These are phyloP conservation scores for Myoxocephalus aenaeus DNA, from an alignment of 2,797 vertebrate species.

Conservation along the genomic window DNA sequence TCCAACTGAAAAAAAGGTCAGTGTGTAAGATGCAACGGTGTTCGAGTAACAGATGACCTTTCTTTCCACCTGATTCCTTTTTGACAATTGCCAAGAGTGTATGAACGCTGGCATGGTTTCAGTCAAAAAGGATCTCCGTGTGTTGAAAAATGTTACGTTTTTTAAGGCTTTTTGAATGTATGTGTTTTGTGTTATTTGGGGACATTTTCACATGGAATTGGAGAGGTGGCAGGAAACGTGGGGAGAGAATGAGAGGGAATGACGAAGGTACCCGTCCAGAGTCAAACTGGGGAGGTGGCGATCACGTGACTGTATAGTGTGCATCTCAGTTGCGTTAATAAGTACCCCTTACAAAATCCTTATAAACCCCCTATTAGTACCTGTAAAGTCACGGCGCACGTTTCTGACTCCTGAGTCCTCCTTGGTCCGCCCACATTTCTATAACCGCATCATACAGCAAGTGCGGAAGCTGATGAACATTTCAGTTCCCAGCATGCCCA, in stretches of 20 bases:
- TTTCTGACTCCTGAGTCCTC: too few relatives aligned
- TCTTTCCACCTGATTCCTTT: too few relatives aligned
- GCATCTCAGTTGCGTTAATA: background rate
- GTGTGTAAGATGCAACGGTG: background rate
- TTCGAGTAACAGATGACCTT: background rate
- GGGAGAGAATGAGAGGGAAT: background rate
- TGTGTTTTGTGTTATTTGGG: background rate
- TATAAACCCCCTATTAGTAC: too few relatives aligned
- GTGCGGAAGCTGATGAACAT: too few relatives aligned
- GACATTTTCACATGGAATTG: background rate
- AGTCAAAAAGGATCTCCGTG: background rate
- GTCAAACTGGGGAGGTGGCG: too few relatives aligned
- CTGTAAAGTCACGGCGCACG: too few relatives aligned
- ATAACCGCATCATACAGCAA: too few relatives aligned
- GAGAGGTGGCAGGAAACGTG: background rate
- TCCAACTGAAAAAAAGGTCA: background rate
- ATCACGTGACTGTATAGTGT: background rate
- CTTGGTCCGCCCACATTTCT: too few relatives aligned
- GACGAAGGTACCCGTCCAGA: background rate
- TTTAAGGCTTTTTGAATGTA: background rate
- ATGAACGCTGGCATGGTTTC: background rate
- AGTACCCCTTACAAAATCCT: too few relatives aligned
- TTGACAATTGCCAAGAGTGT: background rate
- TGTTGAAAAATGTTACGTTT: background rate
- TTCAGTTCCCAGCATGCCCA: too few relatives aligned